These are phyloP conservation scores for Ormyrus labotus DNA, from an alignment of 2,888 invertebrate species.

Conservation along the genomic window DNA sequence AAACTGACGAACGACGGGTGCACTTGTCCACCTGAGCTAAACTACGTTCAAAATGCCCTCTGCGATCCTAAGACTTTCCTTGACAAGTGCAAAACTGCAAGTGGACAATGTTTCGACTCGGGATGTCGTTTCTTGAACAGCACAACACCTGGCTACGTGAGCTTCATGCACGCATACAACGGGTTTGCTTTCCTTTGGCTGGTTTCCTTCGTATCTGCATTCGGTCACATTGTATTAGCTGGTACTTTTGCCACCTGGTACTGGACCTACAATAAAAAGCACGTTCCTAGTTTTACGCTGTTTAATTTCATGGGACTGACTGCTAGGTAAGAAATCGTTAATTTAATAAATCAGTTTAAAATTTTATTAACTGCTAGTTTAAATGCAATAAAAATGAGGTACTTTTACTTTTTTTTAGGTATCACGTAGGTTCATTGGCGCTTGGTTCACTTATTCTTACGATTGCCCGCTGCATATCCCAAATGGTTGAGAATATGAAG, in stretches of 20 bases:
- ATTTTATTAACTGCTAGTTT: neutral
- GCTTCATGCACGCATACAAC: slow-evolving; percentile 80
- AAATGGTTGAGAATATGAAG: neutral
- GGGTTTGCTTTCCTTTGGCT: slow-evolving; percentile 92
- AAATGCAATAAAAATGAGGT: neutral
- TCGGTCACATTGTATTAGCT: slow-evolving; percentile 94
- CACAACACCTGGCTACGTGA: slow-evolving; percentile 77
- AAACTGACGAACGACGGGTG: slow-evolving; percentile 76
- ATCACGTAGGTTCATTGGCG: slow-evolving; percentile 86
- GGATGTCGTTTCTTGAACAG: slow-evolving; percentile 80
- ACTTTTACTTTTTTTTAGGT: slow-evolving; percentile 70
- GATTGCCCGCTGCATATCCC: slow-evolving; percentile 86
- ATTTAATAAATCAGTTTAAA: neutral
- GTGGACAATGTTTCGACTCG: slow-evolving; percentile 70
- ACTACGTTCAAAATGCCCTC: slow-evolving; percentile 77
- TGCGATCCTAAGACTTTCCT: slow-evolving; percentile 80
- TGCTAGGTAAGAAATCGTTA: slow-evolving; percentile 76
- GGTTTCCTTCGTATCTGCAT: slow-evolving; percentile 90
- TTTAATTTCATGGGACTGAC: slow-evolving; percentile 83
- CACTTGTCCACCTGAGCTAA: slow-evolving; percentile 71
- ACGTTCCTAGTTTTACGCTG: slow-evolving; percentile 88
- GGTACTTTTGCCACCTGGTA: slow-evolving; percentile 90
- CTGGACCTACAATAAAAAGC: slow-evolving; percentile 84
- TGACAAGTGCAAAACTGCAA: slow-evolving; percentile 73
- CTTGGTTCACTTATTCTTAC: slow-evolving; percentile 88